A percentile compares a stretch with the other conserved stretches of the same genome.
Evolutionary conservation across 2,888 invertebrate genomes (phyloP).

Genomic region (Drosophila greeni): DNA sequence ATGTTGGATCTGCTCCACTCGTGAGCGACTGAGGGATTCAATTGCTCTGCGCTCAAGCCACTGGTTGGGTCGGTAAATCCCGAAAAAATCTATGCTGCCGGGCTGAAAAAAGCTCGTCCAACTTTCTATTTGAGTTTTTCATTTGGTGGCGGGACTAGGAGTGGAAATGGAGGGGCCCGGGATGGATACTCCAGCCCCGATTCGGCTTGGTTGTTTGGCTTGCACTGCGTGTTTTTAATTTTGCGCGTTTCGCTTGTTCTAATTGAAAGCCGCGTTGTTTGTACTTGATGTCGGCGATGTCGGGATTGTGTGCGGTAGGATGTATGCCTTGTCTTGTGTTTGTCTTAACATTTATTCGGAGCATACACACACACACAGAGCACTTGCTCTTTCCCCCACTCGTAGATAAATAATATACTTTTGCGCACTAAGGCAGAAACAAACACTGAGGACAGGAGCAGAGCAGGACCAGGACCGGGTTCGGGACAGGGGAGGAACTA

Average conservation of each 20-base stretch:
- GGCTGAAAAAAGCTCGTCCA: conserved; percentile 21
- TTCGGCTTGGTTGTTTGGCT: conserved; percentile 56
- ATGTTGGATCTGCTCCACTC: conserved; percentile 42
- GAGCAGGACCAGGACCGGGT: conserved; percentile 2
- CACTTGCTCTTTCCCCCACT: conserved; percentile 65
- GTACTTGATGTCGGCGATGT: conserved; percentile 16
- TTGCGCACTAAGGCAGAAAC: conserved; percentile 73
- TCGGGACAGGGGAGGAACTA: conserved; percentile 40
- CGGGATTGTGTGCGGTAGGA: conserved; percentile 1
- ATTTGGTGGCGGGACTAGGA: conserved; percentile 49
- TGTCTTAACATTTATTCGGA: conserved; percentile 69
- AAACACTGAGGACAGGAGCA: conserved; percentile 43
- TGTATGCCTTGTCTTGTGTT: conserved; percentile 66
- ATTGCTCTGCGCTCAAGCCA: conserved; percentile 9
- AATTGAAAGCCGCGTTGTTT: conserved; percentile 71
- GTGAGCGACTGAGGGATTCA: conserved; percentile 2
- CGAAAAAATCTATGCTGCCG: conserved; percentile 28
- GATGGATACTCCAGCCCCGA: conserved; percentile 10
- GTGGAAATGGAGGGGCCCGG: conserved; percentile 1
- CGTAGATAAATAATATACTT: conserved; percentile 75
- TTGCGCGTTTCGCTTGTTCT: conserved; percentile 75
- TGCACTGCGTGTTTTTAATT: conserved; percentile 70
- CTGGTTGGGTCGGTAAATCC: conserved; percentile 16
- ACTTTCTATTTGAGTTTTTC: conserved; percentile 63
- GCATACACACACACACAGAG: conserved; percentile 26